Evolutionary conservation across 2,888 invertebrate species (phyloP), one percentile per base, ranked within the genome.

Genomic region (Aspidapion aeneum): DNA sequence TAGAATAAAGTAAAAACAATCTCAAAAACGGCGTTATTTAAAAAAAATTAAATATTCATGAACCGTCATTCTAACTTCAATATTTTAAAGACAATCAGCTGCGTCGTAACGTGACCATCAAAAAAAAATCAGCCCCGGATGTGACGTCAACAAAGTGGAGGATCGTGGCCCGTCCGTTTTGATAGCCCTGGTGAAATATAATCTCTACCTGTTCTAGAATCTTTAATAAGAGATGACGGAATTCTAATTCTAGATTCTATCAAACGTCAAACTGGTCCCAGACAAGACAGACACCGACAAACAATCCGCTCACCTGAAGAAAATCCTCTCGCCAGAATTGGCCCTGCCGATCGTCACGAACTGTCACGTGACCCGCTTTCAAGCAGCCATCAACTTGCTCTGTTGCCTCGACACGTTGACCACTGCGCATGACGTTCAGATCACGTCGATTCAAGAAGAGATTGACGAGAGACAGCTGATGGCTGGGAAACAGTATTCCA

Each of bases 351-450:
- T 87, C 1, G 85, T 86, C 49, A 80, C 85, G 1, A 87, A 85
- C 64, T 89, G 88, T 67, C 85, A 84, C 20, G 87, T 93, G 1
- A 91, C 93, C 0, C 85, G 95, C 60, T 89, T 92, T 66, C 94
- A 96, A 78, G 92, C 94, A n/a, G 94, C 95, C 0, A 84, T 96
- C 63, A 93, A 96, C 82, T 83, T 97, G 60, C 80, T 97, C 58
- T 94, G 93, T 2, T 94, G 94, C 75, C 82, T 97, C 73, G 96
- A 97, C 77, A 94, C 95, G 0, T 82, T 96, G 35, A 93, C 92
- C 0, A 87, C 90, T 59, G 91, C 92, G 0, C 90, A 93, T 74
- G 89, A 91, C 73, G 84, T 88, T 63, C 84, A 83, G 68, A 78
- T 85, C 55, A 77, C 78, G 1, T 78, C 81, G 7, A 78, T 82